These are phyloP conservation scores for Papilio polytes DNA, from an alignment of 1,140 invertebrate species.

Conservation along the genomic window DNA sequence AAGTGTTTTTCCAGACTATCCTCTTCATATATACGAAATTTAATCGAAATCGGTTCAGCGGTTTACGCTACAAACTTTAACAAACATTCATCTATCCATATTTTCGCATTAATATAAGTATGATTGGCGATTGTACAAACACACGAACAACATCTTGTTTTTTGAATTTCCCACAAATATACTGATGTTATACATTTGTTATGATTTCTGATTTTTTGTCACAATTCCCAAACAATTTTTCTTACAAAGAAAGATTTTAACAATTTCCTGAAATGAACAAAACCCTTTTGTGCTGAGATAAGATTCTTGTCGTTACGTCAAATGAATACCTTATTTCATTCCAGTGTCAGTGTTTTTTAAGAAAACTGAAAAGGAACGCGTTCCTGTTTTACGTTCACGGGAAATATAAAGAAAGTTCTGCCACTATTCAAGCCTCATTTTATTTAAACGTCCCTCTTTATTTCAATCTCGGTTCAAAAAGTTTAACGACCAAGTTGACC, in stretches of 20 bases:
- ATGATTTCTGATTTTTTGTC: neutral
- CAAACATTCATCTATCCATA: too few relatives aligned
- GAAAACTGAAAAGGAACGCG: constrained; percentile 17
- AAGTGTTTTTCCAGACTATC: too few relatives aligned
- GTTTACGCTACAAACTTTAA: too few relatives aligned
- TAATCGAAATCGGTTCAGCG: too few relatives aligned
- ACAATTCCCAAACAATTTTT: neutral
- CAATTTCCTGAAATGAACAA: constrained; percentile 22
- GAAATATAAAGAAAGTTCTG: constrained; percentile 21
- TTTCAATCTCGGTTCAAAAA: constrained; percentile 21
- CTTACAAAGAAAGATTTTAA: neutral
- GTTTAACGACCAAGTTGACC: constrained; percentile 15
- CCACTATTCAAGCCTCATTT: constrained; percentile 22
- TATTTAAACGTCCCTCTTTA: constrained; percentile 23
- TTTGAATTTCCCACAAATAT: neutral
- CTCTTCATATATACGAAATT: too few relatives aligned
- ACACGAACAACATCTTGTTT: too few relatives aligned
- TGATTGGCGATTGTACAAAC: too few relatives aligned
- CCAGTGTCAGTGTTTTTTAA: constrained; percentile 16
- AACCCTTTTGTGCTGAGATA: neutral
- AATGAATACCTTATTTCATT: constrained; percentile 16
- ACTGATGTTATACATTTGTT: neutral
- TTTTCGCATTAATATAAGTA: too few relatives aligned
- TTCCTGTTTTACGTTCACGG: constrained; percentile 9
- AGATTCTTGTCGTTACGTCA: constrained; percentile 20